Percentiles rank a stretch among this genome's conserved stretches.
These are phyloP conservation scores for Petrocephalus microphthalmus DNA, from an alignment of 2,113 vertebrate genomes.

Conservation along the genomic window DNA sequence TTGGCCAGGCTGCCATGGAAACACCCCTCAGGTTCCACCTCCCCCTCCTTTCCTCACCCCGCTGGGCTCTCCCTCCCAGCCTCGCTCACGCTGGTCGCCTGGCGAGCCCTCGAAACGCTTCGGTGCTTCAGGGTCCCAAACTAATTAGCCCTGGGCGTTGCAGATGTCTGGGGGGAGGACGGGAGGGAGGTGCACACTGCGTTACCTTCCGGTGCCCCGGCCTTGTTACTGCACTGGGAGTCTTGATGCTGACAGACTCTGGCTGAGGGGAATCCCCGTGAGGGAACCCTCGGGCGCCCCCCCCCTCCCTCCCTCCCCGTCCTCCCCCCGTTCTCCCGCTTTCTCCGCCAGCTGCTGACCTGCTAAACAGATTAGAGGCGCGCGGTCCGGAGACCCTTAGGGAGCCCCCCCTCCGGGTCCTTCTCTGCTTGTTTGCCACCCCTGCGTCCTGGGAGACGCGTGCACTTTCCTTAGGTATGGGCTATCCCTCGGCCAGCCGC, in stretches of 20 bases:
- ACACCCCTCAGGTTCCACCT: constrained; percentile 44
- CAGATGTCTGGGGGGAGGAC: constrained; percentile 6
- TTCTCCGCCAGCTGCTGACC: constrained; percentile 13
- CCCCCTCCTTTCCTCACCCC: neutral
- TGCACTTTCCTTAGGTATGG: neutral
- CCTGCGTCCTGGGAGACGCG: neutral
- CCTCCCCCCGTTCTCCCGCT: constrained; percentile 34
- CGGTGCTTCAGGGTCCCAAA: constrained; percentile 4
- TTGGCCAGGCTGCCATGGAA: constrained; percentile 72
- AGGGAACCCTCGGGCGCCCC: constrained; percentile 45
- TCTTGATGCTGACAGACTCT: constrained; percentile 37
- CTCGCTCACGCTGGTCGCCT: constrained; percentile 20
- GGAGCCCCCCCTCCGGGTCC: neutral
- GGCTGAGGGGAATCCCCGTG: constrained; percentile 30
- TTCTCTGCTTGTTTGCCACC: neutral
- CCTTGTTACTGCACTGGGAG: constrained; percentile 38
- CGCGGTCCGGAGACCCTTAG: neutral
- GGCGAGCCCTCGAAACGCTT: constrained; percentile 13
- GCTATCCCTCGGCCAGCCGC: neutral
- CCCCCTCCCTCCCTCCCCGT: constrained; percentile 15
- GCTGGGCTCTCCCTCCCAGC: neutral
- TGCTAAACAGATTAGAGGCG: constrained; percentile 4
- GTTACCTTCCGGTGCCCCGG: constrained; percentile 25
- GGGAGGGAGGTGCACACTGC: neutral
- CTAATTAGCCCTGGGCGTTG: constrained; percentile 33